Evolutionary conservation across 1,140 invertebrate genomes (phyloP), one percentile per base, ranked within the genome.

Genomic region (Zaprionus kolodkinae): DNA sequence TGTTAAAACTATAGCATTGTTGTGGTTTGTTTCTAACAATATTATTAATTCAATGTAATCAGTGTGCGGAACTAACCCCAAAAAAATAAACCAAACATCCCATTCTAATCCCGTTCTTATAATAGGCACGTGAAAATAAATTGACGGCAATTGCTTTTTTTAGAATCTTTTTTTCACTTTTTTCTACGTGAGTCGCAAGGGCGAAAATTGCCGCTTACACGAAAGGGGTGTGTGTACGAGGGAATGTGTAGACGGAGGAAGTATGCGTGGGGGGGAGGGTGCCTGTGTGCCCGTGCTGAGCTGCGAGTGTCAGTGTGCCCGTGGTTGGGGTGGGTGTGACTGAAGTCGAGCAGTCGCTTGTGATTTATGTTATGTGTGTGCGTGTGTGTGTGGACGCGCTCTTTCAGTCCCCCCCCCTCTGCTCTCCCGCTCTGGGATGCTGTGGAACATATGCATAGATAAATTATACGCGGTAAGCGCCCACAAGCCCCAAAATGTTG

Each of bases 381-480:
- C 38, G 38, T 40, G 38, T 40, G 76, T 82, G 70, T n/a, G n/a
- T n/a, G n/a, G 79, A 72, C 62, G 57, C 35, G 70, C 65, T 77
- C n/a, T 43, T 0, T n/a, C n/a, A n/a, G n/a, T 15, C 13, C 13
- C 13, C 13, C 12, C 36, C 13, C 13, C 38, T 4, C 6, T 35
- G 33, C 33, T 2, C 33, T 9, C 63, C 62, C 62, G 66, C 65
- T 66, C 70, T 56, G 25, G 76, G 62, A 76, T 77, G 69, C 48
- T 88, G 78, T 21, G 75, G 81, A 89, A 89, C 85, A 88, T 88
- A 88, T 88, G 85, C 85, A 88, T 79, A 88, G 85, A 88, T 88
- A 88, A 88, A 88, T 88, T 89, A 89, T 89, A 88, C 78, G 78
- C 85, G 85, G 80, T 83, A 80, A 84, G 83, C 83, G 80, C 80